A percentile compares a stretch with the other conserved stretches of the same genome.
phyloP scores from a whole-genome alignment of 2,888 invertebrate species.

The Thereva nobilitata region DNA sequence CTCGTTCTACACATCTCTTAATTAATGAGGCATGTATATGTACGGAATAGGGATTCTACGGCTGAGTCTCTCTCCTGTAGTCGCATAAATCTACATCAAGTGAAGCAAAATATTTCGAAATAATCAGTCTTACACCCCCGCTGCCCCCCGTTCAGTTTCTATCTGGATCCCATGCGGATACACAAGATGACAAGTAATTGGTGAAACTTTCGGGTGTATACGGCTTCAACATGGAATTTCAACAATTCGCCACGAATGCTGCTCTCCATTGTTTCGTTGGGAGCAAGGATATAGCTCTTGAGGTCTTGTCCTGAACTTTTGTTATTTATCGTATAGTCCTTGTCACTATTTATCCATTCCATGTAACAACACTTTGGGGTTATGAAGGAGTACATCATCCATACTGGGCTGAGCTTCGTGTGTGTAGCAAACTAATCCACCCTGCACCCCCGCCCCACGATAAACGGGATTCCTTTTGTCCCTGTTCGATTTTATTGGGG shows the following conservation, averaged over 20 bases:
- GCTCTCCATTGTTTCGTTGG: constrained; percentile 10
- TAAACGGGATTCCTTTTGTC: no score
- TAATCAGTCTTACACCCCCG: constrained; percentile 5
- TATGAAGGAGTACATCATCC: constrained; percentile 9
- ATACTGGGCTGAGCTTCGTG: no score
- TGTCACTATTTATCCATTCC: constrained; percentile 31
- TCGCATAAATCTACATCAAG: constrained; percentile 28
- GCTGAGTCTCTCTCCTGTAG: constrained; percentile 3
- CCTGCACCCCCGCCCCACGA: no score
- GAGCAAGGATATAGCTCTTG: background rate
- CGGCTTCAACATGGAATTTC: constrained; percentile 22
- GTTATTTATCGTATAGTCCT: constrained; percentile 27
- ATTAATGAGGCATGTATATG: constrained; percentile 8
- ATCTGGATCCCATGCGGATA: constrained; percentile 9
- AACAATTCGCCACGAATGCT: constrained; percentile 17
- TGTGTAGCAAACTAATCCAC: no score
- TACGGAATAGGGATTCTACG: background rate
- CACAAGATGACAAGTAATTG: constrained; percentile 27
- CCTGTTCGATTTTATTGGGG: no score
- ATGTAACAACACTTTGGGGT: constrained; percentile 11
- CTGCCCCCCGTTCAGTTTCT: background rate
- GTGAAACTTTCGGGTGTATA: constrained; percentile 8
- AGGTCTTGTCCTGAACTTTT: constrained; percentile 18
- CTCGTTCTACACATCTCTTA: constrained; percentile 1
- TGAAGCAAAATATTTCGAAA: constrained; percentile 20